Evolutionary conservation across 2,888 invertebrate species (phyloP).

Genomic region (Meiosimyza decipiens): DNA sequence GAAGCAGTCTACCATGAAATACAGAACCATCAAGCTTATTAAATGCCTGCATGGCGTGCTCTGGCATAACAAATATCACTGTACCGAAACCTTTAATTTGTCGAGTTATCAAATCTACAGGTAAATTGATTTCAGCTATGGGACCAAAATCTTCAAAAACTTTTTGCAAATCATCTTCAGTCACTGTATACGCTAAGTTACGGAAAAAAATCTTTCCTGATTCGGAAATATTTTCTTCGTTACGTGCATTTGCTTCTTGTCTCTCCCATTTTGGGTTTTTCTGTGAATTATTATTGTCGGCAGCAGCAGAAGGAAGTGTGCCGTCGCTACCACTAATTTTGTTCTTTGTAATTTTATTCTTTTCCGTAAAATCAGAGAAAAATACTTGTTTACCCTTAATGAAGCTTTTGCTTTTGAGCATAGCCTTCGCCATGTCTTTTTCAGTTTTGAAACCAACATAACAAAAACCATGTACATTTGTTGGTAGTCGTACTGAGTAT

Average conservation of each 20-base stretch:
- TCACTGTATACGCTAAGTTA: slow-evolving; percentile 88
- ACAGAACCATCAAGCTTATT: slow-evolving; percentile 89
- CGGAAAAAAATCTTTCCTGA: slow-evolving; percentile 93
- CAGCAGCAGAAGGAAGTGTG: slow-evolving; percentile 41
- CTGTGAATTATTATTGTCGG: slow-evolving; percentile 34
- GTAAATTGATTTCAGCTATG: slow-evolving; percentile 86
- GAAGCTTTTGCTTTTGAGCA: slow-evolving; percentile 87
- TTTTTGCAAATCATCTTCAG: slow-evolving; percentile 84
- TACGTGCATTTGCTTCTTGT: slow-evolving; percentile 73
- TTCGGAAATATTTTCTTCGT: slow-evolving; percentile 85
- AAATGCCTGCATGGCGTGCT: slow-evolving; percentile 92
- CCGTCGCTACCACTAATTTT: slow-evolving; percentile 39
- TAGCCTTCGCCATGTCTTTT: slow-evolving; percentile 80
- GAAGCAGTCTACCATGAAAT: slow-evolving; percentile 92
- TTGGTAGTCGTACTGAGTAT: slow-evolving; percentile 82
- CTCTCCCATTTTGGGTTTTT: slow-evolving; percentile 70
- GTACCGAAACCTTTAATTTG: slow-evolving; percentile 91
- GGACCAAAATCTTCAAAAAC: slow-evolving; percentile 90
- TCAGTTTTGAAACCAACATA: slow-evolving; percentile 91
- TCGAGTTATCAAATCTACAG: slow-evolving; percentile 84
- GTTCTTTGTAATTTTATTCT: slow-evolving; percentile 63
- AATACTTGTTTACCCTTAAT: slow-evolving; percentile 76
- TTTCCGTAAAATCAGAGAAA: slow-evolving; percentile 69
- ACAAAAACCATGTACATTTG: slow-evolving; percentile 84
- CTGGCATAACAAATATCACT: slow-evolving; percentile 92